Conservation (phyloP, 2,113 vertebrate genomes). For the Scophthalmus maximus region DNA sequence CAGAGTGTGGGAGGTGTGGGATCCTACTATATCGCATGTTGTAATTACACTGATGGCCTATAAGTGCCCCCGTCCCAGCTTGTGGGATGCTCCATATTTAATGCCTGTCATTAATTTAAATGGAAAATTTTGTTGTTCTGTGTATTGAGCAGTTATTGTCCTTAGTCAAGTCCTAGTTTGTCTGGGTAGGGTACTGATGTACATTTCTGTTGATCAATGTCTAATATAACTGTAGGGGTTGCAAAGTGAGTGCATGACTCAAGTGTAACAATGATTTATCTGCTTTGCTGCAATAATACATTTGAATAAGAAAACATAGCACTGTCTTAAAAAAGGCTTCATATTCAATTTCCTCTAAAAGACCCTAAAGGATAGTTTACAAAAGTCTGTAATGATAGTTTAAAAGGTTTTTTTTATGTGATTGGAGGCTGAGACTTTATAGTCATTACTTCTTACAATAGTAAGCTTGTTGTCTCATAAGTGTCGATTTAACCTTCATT, state of each 20-base stretch:
- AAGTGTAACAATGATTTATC: slow-evolving; percentile 30
- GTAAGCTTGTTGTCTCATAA: too few species aligned
- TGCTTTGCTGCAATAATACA: slow-evolving; percentile 25
- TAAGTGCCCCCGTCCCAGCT: slow-evolving; percentile 30
- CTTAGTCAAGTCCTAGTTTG: not conserved
- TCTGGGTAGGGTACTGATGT: slow-evolving; percentile 24
- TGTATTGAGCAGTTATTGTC: slow-evolving; percentile 30
- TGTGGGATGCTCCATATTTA: slow-evolving; percentile 34
- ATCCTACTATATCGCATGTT: slow-evolving; percentile 33
- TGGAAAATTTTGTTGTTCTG: slow-evolving; percentile 16
- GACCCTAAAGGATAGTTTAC: too few species aligned
- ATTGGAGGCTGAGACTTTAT: not conserved
- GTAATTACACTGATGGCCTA: slow-evolving; percentile 49
- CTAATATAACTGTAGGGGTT: slow-evolving; percentile 26
- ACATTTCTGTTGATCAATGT: slow-evolving; percentile 17
- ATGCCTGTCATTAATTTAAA: slow-evolving; percentile 43
- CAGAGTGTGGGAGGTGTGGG: slow-evolving; percentile 34
- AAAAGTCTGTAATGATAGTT: too few species aligned
- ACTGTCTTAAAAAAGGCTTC: not conserved
- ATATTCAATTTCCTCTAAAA: not conserved
- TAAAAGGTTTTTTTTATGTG: too few species aligned
- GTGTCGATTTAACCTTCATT: too few species aligned
- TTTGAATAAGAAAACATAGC: slow-evolving; percentile 33
- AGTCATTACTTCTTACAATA: too few species aligned
- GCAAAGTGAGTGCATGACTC: slow-evolving; percentile 1